Evolutionary conservation across 1,140 invertebrate species (phyloP).

Genomic region (Prorops nasuta): DNA sequence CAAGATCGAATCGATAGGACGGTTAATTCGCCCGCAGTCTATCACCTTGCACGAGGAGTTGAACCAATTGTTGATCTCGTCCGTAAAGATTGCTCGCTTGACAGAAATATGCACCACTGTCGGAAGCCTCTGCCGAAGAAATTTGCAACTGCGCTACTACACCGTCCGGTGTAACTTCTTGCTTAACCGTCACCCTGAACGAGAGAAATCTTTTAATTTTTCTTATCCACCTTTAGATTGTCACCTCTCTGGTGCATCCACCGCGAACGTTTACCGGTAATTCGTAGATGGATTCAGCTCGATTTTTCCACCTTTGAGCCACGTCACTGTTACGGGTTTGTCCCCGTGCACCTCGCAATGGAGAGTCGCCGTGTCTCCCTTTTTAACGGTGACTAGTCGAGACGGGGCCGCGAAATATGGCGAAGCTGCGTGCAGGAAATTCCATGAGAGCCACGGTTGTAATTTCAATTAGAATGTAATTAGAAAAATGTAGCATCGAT

Average conservation of each 20-base stretch:
- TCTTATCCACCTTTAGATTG: no score
- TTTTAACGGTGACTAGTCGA: slow-evolving; percentile 69
- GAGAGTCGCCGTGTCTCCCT: slow-evolving; percentile 70
- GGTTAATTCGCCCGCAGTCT: no score
- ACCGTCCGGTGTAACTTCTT: slow-evolving; percentile 67
- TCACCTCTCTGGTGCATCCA: no score
- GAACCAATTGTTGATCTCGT: slow-evolving; percentile 77
- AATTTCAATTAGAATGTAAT: slow-evolving; percentile 5
- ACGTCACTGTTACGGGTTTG: slow-evolving; percentile 76
- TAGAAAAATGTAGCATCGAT: slow-evolving; percentile 3
- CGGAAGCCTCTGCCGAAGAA: slow-evolving; percentile 67
- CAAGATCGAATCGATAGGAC: no score
- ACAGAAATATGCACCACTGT: slow-evolving; percentile 82
- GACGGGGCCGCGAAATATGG: slow-evolving; percentile 72
- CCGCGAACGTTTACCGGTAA: slow-evolving; percentile 64
- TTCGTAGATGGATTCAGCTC: slow-evolving; percentile 70
- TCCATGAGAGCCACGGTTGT: slow-evolving; percentile 3
- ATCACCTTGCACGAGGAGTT: slow-evolving; percentile 76
- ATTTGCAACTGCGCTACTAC: slow-evolving; percentile 73
- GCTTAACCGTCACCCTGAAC: slow-evolving; percentile 64
- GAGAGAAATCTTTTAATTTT: background rate
- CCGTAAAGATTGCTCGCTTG: slow-evolving; percentile 80
- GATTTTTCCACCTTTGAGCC: slow-evolving; percentile 68
- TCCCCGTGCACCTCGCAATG: slow-evolving; percentile 81
- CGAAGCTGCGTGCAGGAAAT: slow-evolving; percentile 57